These are phyloP conservation scores for Phorcus lineatus DNA, from an alignment of 2,888 invertebrate genomes.

Conservation along the genomic window DNA sequence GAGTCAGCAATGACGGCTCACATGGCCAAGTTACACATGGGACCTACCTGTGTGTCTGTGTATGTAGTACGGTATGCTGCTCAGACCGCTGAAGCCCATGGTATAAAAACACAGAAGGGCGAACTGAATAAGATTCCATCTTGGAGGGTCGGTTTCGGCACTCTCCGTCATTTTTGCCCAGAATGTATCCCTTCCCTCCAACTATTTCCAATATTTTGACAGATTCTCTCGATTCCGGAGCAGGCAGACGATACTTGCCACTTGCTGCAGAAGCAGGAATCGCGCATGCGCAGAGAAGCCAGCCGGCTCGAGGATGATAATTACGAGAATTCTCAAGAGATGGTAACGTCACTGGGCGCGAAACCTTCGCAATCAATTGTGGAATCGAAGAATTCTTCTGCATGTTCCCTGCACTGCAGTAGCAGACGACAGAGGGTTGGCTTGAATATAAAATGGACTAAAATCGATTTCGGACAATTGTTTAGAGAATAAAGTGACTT, in stretches of 20 bases:
- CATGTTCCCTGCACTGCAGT: neutral
- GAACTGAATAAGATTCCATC: constrained; percentile 68
- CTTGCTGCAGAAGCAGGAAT: constrained; percentile 5
- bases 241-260: constrained; percentile 16
- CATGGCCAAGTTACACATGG: neutral
- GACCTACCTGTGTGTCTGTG: constrained; percentile 66
- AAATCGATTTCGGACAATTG: constrained; percentile 13
- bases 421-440: neutral
- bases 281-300: constrained; percentile 10
- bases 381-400: constrained; percentile 19
- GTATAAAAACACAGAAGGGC: constrained; percentile 62
- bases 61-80: constrained; percentile 67
- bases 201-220: constrained; percentile 13
- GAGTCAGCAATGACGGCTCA: neutral
- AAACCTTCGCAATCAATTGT: constrained; percentile 14
- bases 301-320: neutral
- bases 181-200: neutral
- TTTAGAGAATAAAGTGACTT: constrained; percentile 4
- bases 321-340: constrained; percentile 15
- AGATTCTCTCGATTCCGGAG: neutral
- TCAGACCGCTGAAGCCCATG: constrained; percentile 65
- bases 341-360: constrained; percentile 7
- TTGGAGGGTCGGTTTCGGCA: constrained; percentile 31
- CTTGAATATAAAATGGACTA: neutral
- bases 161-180: constrained; percentile 19